Base-by-base conservation (phyloP, 2,888 invertebrate genomes). In the Zelleria hepariella region DNA sequence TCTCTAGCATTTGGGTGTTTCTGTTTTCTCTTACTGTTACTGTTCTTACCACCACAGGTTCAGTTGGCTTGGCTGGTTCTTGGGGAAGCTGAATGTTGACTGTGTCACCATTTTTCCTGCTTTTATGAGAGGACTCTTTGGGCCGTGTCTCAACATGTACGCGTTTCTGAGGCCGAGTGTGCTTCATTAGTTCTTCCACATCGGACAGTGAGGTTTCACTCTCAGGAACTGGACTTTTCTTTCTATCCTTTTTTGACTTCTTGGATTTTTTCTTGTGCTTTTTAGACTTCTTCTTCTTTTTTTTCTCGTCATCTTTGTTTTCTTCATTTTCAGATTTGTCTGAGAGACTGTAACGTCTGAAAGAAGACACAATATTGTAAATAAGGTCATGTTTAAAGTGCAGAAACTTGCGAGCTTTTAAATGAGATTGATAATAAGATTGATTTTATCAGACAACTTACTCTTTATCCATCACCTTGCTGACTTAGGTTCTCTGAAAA, bases 201-300 rank as follows among this genome's bases (percentile, higher is more conserved):
- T 77, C 86, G 27, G 85, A 85, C 1, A 83, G 70, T 27, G 82
- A 85, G 15, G 82, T 87, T 67, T 86, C 85, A 62, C 86, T 86
- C 62, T 81, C 85, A 27, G 68, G 65, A 62, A 74, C 78, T 0
- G 75, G 73, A 53, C 71, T 91, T 89, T 72, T 91, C 74, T 70
- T 86, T 88, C 68, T 92, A 78, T 77, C 92, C 90, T 79, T 93
- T 90, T 80, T 86, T 0, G 72, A 63, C 65, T 82, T 86, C 68
- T 78, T 84, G 32, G 32, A 42, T 71, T 90, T 92, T 72, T 93
- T 93, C 68, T 92, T 93, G 68, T 92, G 89, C 65, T 91, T 91
- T 66, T 91, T 91, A 48, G 73, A 75, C 64, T 90, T 91, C 68
- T 91, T 91, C 65, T 82, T 89, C 65, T 87, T 91, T 65, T 78